These are phyloP conservation scores for Betta splendens DNA, from an alignment of 2,797 vertebrate species.

Conservation along the genomic window DNA sequence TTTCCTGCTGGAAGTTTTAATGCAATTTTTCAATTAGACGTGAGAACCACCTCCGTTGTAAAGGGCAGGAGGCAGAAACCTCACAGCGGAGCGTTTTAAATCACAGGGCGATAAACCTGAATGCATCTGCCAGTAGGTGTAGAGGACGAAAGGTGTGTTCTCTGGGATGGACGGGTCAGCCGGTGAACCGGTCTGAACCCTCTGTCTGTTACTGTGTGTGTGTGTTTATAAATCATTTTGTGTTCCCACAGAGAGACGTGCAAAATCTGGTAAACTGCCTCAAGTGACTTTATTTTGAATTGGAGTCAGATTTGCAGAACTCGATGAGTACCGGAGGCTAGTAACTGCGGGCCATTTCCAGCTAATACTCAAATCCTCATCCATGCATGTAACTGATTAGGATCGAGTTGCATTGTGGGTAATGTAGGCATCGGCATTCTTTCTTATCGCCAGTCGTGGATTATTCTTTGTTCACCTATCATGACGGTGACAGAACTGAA, in stretches of 20 bases:
- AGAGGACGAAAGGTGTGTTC: background rate
- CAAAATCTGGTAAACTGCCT: background rate
- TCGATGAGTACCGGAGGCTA: background rate
- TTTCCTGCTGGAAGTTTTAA: slow-evolving; percentile 2
- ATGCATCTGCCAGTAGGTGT: background rate
- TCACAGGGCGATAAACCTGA: background rate
- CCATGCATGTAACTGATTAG: too few species aligned
- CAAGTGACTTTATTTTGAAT: background rate
- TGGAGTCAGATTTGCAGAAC: background rate
- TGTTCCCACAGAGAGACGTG: background rate
- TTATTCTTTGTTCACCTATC: background rate
- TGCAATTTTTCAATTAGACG: background rate
- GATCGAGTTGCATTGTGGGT: background rate
- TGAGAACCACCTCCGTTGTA: background rate
- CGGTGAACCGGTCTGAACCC: background rate
- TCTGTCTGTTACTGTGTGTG: background rate
- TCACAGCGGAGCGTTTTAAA: background rate
- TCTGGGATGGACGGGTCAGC: background rate
- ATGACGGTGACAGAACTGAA: too few species aligned
- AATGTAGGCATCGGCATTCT: background rate
- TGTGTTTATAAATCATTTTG: background rate
- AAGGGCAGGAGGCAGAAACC: background rate
- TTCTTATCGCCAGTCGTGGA: background rate
- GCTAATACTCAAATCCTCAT: background rate
- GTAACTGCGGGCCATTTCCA: background rate